Evolutionary conservation across 1,140 invertebrate species (phyloP), one percentile per base, ranked within the genome.

Genomic region (Calosoma granatense): DNA sequence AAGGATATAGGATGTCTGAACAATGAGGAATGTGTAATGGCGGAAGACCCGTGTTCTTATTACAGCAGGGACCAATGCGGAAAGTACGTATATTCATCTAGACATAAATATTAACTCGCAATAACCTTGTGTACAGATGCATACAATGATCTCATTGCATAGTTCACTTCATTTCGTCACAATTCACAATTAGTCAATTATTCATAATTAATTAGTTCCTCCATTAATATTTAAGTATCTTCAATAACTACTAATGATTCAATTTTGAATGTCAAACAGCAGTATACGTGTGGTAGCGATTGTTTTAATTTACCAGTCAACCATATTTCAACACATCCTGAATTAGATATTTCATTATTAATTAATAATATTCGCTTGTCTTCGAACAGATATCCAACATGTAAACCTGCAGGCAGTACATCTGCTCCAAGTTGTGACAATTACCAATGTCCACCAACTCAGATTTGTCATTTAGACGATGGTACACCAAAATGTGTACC

Each of bases 1-100:
- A 80, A 79, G 61, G 86, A 88, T 65, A 88, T 88, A 62, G 85
- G 85, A 54, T 88, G 86, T 64, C 70, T 78, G 20, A 83, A 79
- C 63, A 83, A 75, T 59, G 80, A 88, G 71, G 76, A 78, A 55
- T 87, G 86, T 66, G 77, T 86, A n/a, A 78, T 88, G 67, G 80
- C 76, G 17, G 81, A 83, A 60, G 84, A 87, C 64, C 82, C 83
- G 1, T 87, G 86, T 67, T 74, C 76, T 2, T 76, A 72, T 59
- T 70, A 72, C 51, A 68, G 72, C 23, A 67, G 72, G 22, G 72
- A 77, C 51, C 65, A 69, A 61, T 71, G 70, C 62, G 70, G 70
- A 58, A 56, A 58, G 70, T 71, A 61, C 64, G 70, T 69, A n/a
- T 39, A 26, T 30, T 19, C 23, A 54, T n/a, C 53, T 26, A 30